Evolutionary conservation across 2,113 vertebrate species (phyloP), one percentile per base, ranked within the genome.

Genomic region (Tapirus terrestris): DNA sequence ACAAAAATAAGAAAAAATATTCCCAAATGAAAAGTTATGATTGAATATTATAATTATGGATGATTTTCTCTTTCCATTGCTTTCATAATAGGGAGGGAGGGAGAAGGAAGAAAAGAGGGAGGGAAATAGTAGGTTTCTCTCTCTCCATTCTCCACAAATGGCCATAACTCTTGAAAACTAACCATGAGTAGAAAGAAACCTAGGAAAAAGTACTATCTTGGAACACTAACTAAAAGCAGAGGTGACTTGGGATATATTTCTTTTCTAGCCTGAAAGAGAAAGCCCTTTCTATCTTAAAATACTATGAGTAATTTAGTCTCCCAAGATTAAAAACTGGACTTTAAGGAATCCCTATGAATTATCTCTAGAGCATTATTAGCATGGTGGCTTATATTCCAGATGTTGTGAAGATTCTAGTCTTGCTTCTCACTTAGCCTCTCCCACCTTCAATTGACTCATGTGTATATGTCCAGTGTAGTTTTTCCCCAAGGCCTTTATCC

Each of bases 251-350:
- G 53, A 88, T 65, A 61, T 36, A 88, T 45, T 39, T 83, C 56
- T 92, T 95, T 81, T 25, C 3, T 6, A 85, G n/a, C 33, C 63
- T 86, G 10, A 68, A 86, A 96, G 67, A 36, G 33, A 48, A n/a
- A 94, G 60, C 63, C 31, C 29, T 67, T 63, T 63, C 48, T 94
- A 92, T 86, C 73, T 92, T 91, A 89, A 89, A 98, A 95, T 79
- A 51, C 33, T 82, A 92, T n/a, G 48, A 95, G 36, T 88, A 93
- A 82, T 63, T 89, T 89, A 89, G 53, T 48, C 88, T 83, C 56
- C 84, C 33, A 31, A 92, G 70, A 95, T 68, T 86, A 51, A 67
- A 91, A 76, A 65, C 6, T n/a, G 36, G 65, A 31, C 39, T 76
- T 79, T 88, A 60, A 90, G 63, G 25, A 96, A 77, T 61, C 25